Conservation (phyloP, 92 coral and sea anemone genomes). For the Bergia puertoricense region DNA sequence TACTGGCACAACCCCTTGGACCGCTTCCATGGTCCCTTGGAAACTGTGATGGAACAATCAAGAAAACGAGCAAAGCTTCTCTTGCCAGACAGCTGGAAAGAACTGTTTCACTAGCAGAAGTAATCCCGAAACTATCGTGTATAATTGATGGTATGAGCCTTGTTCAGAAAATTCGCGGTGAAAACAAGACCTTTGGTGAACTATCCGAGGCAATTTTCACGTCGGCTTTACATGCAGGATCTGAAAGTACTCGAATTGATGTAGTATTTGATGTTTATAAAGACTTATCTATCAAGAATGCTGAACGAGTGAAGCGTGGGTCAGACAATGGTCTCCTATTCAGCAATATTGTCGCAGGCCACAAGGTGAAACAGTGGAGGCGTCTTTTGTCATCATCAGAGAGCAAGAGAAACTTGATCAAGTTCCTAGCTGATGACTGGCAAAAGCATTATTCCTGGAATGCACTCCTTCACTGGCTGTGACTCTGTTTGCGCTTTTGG, state of each 20-base stretch:
- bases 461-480: too few species aligned
- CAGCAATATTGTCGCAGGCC: slow-evolving; percentile 45
- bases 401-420: neutral
- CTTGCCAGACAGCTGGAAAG: slow-evolving; percentile 15
- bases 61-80: slow-evolving; percentile 43
- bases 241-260: neutral
- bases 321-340: slow-evolving; percentile 14
- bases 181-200: neutral
- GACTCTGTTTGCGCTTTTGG: too few species aligned
- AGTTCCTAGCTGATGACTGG: neutral
- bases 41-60: neutral
- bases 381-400: slow-evolving; percentile 28
- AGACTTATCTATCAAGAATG: neutral
- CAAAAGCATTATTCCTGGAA: neutral
- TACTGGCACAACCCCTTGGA: slow-evolving; percentile 49
- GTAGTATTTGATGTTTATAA: slow-evolving; percentile 18
- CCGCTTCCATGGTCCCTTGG: neutral
- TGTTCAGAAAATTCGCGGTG: slow-evolving; percentile 42
- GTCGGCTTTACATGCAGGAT: neutral
- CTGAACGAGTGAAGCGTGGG: neutral
- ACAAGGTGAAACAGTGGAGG: slow-evolving; percentile 52
- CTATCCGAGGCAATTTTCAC: neutral
- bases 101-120: slow-evolving; percentile 35
- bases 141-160: slow-evolving; percentile 63
- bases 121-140: neutral